Conservation (phyloP, 2,888 invertebrate genomes). For the Heliconius ismenius region DNA sequence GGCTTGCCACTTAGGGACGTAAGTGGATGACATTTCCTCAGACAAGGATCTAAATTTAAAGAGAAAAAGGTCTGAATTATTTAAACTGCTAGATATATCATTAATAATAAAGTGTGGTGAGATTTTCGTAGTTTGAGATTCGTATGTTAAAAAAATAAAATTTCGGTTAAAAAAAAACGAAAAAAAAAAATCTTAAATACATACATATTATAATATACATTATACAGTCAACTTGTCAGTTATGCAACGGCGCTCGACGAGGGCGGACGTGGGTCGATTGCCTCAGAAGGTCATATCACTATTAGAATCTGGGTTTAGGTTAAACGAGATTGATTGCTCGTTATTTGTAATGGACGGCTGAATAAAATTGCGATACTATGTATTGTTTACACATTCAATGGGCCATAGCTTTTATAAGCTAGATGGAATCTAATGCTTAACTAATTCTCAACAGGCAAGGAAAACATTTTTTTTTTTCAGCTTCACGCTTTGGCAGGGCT, state of each 20-base stretch:
- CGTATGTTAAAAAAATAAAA: too few relatives aligned
- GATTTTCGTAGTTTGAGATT: background rate
- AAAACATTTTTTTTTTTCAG: background rate
- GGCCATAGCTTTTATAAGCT: background rate
- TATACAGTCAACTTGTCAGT: constrained; percentile 43
- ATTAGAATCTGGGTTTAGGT: constrained; percentile 39
- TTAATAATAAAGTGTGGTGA: background rate
- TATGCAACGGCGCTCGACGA: constrained; percentile 50
- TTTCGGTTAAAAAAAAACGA: background rate
- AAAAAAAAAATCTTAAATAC: background rate
- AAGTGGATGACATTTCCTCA: constrained; percentile 15
- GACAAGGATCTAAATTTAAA: constrained; percentile 1
- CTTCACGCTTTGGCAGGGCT: too few relatives aligned
- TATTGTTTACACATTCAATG: background rate
- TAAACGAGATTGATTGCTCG: constrained; percentile 38
- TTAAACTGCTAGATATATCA: background rate
- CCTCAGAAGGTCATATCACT: constrained; percentile 47
- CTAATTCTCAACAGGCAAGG: too few relatives aligned
- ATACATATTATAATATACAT: background rate
- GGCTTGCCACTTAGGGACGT: constrained; percentile 16
- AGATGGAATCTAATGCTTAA: too few relatives aligned
- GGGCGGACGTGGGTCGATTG: constrained; percentile 54
- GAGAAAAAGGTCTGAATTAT: constrained; percentile 1
- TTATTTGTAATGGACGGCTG: constrained; percentile 26
- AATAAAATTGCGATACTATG: constrained; percentile 17